Conservation (phyloP, 2,888 invertebrate species). For the Ommatoiulus sabulosus region DNA sequence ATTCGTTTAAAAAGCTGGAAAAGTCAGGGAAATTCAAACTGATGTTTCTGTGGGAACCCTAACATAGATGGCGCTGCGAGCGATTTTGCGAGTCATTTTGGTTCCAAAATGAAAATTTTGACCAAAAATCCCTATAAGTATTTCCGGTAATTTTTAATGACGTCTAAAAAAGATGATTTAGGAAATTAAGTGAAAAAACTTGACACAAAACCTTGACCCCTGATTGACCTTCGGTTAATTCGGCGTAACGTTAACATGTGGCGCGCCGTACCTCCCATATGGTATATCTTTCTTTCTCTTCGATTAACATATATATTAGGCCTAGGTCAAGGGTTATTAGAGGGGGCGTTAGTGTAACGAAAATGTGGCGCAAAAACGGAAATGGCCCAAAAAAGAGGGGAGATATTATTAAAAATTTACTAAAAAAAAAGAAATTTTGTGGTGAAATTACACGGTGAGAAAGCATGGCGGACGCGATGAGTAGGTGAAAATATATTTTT, state of each 20-base stretch:
- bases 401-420: background rate
- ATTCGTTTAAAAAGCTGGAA: too few relatives aligned
- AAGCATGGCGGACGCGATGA: conserved; percentile 17
- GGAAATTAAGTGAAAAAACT: too few relatives aligned
- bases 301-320: conserved; percentile 32
- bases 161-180: too few relatives aligned
- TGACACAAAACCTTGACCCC: background rate
- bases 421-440: background rate
- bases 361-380: background rate
- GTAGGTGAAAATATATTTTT: background rate
- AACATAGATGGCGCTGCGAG: too few relatives aligned
- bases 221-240: background rate
- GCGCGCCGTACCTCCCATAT: background rate
- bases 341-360: conserved; percentile 17
- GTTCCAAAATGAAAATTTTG: too few relatives aligned
- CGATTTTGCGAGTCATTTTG: too few relatives aligned
- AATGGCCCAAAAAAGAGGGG: background rate
- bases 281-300: background rate
- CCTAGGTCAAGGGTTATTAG: conserved; percentile 26
- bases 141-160: too few relatives aligned
- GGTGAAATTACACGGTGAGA: background rate
- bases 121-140: too few relatives aligned
- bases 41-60: too few relatives aligned
- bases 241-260: background rate
- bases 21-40: too few relatives aligned